Evolutionary conservation across 2,797 vertebrate genomes (phyloP), one percentile per base, ranked within the genome.

Genomic region (Characodon lateralis): DNA sequence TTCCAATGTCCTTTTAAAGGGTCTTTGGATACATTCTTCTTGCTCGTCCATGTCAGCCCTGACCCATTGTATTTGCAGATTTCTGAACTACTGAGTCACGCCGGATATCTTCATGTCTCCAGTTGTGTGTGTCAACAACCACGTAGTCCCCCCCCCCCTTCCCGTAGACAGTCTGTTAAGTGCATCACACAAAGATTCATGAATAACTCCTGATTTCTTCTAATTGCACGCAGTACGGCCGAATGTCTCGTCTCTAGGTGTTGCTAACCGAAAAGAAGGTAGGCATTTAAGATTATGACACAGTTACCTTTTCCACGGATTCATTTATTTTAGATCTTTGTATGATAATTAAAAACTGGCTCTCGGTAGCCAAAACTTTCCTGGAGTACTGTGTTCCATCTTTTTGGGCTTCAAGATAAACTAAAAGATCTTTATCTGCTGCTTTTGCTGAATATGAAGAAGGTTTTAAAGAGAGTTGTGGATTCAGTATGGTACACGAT

Each of bases 241-340:
- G 97, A 99, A 98, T 96, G 97, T 97, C 94, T 98, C 98, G 93
- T 99, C 98, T 92, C 97, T 99, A 98, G 98, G 98, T 96, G 97
- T 98, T 96, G 97, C 98, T 98, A 99, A 98, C 95, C 96, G 96
- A 97, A 99, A 98, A 95, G 97, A 99, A 99, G 97, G 98, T 99
- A 99, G 97, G 98, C 97, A 94, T 91, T 85, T 85, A 86, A 93
- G 93, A 94, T 92, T 88, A 91, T 95, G 94, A 85, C 95, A 96
- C 94, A 93, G 90, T 91, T 88, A 76, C 96, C 91, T 92, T 96
- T 95, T 95, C 87, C 91, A 91, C 93, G 91, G 90, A 94, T 90
- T 89, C 85, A 87, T 88, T 84, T 81, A 84, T 75, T 73, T 83
- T 66, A 43, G 80, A 61, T 91, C 71, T 82, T 79, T 85, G 48